Conservation (phyloP, 2,888 invertebrate genomes). For the Drosophila atripex region DNA sequence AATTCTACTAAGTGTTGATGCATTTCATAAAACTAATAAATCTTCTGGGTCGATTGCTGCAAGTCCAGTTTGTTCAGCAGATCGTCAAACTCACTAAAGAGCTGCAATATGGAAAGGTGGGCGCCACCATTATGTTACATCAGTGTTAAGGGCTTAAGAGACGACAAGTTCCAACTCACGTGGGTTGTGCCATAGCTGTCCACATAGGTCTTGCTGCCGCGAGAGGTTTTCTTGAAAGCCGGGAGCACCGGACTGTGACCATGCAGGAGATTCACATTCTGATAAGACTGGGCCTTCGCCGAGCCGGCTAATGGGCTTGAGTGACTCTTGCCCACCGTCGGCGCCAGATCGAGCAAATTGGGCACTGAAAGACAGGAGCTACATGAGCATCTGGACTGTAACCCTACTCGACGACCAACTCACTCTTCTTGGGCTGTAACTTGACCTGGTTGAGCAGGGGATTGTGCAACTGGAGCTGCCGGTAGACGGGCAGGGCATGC, state of each 20-base stretch:
- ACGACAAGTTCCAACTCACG: slow-evolving; percentile 57
- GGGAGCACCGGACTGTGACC: slow-evolving; percentile 54
- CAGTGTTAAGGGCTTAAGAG: neutral
- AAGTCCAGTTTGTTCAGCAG: slow-evolving; percentile 80
- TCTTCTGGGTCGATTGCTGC: slow-evolving; percentile 63
- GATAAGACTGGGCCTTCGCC: slow-evolving; percentile 76
- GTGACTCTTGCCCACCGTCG: slow-evolving; percentile 62
- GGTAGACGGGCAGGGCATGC: slow-evolving; percentile 78
- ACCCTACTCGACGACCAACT: slow-evolving; percentile 36
- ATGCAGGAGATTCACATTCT: slow-evolving; percentile 79
- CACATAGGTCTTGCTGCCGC: slow-evolving; percentile 70
- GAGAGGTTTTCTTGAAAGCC: slow-evolving; percentile 58
- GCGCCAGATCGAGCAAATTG: slow-evolving; percentile 69
- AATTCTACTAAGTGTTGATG: slow-evolving; percentile 39
- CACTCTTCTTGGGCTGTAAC: slow-evolving; percentile 81
- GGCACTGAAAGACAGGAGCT: slow-evolving; percentile 52
- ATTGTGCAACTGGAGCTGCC: slow-evolving; percentile 80
- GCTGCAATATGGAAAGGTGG: slow-evolving; percentile 58
- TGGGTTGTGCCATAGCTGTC: slow-evolving; percentile 74
- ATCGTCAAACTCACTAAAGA: slow-evolving; percentile 82
- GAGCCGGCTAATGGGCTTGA: slow-evolving; percentile 48
- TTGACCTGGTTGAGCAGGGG: slow-evolving; percentile 80
- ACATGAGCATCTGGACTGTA: neutral
- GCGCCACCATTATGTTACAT: neutral
- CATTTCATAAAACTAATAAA: slow-evolving; percentile 53